A percentile compares a stretch with the other conserved stretches of the same genome.
These are phyloP conservation scores for Ashinkailepas kermadecensis DNA, from an alignment of 2,888 invertebrate species.

Conservation along the genomic window DNA sequence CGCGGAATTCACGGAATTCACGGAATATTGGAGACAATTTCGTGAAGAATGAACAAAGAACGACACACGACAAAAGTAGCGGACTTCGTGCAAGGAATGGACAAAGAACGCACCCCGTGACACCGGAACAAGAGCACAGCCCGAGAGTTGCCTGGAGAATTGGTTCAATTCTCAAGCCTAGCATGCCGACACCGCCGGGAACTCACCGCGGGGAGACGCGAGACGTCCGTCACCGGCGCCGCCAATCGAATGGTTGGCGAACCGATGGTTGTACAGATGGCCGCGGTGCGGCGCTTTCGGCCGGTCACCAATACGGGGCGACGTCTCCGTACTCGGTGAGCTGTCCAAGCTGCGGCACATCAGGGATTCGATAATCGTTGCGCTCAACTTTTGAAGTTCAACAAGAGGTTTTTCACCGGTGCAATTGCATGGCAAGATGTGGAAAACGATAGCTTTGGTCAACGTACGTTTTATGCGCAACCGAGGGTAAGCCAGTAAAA, in stretches of 20 bases:
- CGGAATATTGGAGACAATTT: too few relatives aligned
- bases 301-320: background rate
- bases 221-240: background rate
- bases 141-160: background rate
- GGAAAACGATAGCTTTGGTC: too few relatives aligned
- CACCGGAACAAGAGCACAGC: background rate
- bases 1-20: too few relatives aligned
- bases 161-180: background rate
- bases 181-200: background rate
- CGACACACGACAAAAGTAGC: too few relatives aligned
- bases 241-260: background rate
- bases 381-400: too few relatives aligned
- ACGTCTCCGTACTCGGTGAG: background rate
- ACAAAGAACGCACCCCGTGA: background rate
- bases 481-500: too few relatives aligned
- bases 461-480: too few relatives aligned
- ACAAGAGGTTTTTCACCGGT: too few relatives aligned
- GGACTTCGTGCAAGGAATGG: background rate
- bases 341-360: background rate
- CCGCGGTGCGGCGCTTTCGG: background rate
- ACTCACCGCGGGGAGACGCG: background rate
- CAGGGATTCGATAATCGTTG: background rate
- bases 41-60: too few relatives aligned
- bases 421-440: too few relatives aligned
- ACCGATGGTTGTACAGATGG: background rate